Base-by-base conservation (phyloP, 2,888 invertebrate genomes). In the Gryllus longicercus region DNA sequence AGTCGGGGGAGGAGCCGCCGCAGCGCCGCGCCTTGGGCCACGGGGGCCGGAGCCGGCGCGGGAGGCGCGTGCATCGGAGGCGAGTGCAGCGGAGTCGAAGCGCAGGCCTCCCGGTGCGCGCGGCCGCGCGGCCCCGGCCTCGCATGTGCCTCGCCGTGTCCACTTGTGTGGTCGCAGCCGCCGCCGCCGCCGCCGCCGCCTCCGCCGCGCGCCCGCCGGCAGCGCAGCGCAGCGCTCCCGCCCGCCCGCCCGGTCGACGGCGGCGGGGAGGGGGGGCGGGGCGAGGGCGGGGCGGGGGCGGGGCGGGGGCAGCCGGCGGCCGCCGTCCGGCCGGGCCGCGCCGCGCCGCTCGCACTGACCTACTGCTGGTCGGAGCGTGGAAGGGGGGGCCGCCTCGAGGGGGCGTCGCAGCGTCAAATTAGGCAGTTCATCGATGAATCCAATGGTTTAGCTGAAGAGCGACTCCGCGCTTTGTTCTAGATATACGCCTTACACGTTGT, bases 131-230 rank as follows among this genome's bases (percentile, higher is more conserved):
- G 16, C 63, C 63, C 63, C 77, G 50, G 77, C 50, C 50, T 50
- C 50, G 77, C 50, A 75, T 50, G 79, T 74, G 51, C n/a, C n/a
- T n/a, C 38, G 51, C 38, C 51, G 76, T 79, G 79, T 79, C 79
- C 79, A 79, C 79, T 79, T 79, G 79, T 79, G 79, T 79, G 79
- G 79, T 79, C 79, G 74, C 74, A 50, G 38, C 21, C n/a, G n/a
- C n/a, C n/a, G n/a, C n/a, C n/a, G 21, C 38, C 14, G 25, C 51
- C 11, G 75, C 38, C 51, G 25, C 76, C 76, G 79, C 77, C 8
- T 51, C 51, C 51, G 14, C 79, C 76, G 76, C 76, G 76, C 38
- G 38, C 38, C 63, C 63, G 63, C 63, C 63, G 63, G 63, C 63
- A 63, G 63, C 63, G 63, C 2, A 4, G n/a, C n/a, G n/a, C n/a